These are phyloP conservation scores for Fabriciana adippe DNA, from an alignment of 2,888 invertebrate genomes.

Conservation along the genomic window DNA sequence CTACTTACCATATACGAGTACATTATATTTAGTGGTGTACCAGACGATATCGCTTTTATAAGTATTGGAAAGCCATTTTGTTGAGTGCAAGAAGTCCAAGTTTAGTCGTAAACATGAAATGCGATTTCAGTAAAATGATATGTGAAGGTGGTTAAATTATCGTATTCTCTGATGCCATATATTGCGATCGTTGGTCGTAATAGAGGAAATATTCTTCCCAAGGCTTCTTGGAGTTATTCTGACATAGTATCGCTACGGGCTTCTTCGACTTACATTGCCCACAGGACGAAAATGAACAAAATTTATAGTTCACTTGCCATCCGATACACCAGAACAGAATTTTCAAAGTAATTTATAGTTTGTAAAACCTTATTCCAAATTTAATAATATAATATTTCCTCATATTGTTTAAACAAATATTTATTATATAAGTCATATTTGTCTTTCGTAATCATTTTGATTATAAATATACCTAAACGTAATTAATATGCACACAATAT, in stretches of 20 bases:
- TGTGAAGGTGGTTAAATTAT: conserved; percentile 64
- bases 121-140: conserved; percentile 76
- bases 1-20: conserved; percentile 35
- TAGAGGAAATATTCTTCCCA: conserved; percentile 37
- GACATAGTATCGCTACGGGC: conserved; percentile 44
- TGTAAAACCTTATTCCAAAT: too few relatives aligned
- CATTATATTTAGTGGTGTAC: conserved; percentile 49
- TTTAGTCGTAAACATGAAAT: conserved; percentile 81
- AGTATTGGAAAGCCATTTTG: conserved; percentile 81
- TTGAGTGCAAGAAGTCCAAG: conserved; percentile 80
- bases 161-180: conserved; percentile 35
- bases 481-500: conserved; percentile 47
- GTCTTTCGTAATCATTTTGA: too few relatives aligned
- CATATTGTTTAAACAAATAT: too few relatives aligned
- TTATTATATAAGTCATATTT: too few relatives aligned
- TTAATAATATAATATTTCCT: too few relatives aligned
- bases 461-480: conserved; percentile 55
- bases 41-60: conserved; percentile 68
- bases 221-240: conserved; percentile 48
- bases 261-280: conserved; percentile 66
- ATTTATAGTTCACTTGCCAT: conserved; percentile 71
- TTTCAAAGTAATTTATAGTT: conserved; percentile 9
- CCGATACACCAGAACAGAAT: conserved; percentile 44
- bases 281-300: conserved; percentile 74
- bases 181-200: conserved; percentile 34